Conservation (phyloP, 1,140 invertebrate species). For the Halyomorpha halys region DNA sequence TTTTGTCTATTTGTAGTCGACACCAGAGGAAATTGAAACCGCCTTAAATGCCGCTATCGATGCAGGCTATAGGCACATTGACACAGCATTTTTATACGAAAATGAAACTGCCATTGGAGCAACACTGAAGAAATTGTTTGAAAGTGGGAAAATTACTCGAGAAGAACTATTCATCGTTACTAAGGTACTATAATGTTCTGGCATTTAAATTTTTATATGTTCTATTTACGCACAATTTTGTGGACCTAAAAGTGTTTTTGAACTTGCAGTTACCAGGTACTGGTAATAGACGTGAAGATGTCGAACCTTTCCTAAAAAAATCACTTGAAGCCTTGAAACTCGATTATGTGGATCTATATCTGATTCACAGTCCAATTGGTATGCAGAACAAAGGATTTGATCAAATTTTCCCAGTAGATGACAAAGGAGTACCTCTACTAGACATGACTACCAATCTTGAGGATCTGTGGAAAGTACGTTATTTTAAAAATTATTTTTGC, state of each 20-base stretch:
- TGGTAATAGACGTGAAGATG: slow-evolving; percentile 41
- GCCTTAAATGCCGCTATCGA: slow-evolving; percentile 48
- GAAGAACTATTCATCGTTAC: slow-evolving; percentile 74
- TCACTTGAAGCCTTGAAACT: slow-evolving; percentile 49
- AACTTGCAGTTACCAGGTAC: slow-evolving; percentile 29
- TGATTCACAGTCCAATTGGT: slow-evolving; percentile 49
- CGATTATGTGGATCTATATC: slow-evolving; percentile 58
- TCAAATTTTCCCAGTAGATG: slow-evolving; percentile 28
- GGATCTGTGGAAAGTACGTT: slow-evolving; percentile 56
- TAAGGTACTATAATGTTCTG: slow-evolving; percentile 44
- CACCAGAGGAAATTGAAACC: slow-evolving; percentile 29
- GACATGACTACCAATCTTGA: slow-evolving; percentile 58
- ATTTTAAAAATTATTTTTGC: too few relatives aligned
- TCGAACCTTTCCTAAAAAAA: slow-evolving; percentile 47
- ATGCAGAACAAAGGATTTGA: slow-evolving; percentile 25
- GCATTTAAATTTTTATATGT: too few relatives aligned
- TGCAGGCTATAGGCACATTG: slow-evolving; percentile 63
- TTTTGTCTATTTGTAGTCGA: too few relatives aligned
- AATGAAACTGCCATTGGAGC: slow-evolving; percentile 71
- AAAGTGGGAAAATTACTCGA: slow-evolving; percentile 52
- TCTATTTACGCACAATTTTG: too few relatives aligned
- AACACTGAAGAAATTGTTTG: slow-evolving; percentile 61
- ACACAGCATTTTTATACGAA: slow-evolving; percentile 70
- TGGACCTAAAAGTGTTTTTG: too few relatives aligned
- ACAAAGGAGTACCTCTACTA: slow-evolving; percentile 51